Base-by-base conservation (phyloP, 2,888 invertebrate genomes). In the Caenorhabditis doughertyi region DNA sequence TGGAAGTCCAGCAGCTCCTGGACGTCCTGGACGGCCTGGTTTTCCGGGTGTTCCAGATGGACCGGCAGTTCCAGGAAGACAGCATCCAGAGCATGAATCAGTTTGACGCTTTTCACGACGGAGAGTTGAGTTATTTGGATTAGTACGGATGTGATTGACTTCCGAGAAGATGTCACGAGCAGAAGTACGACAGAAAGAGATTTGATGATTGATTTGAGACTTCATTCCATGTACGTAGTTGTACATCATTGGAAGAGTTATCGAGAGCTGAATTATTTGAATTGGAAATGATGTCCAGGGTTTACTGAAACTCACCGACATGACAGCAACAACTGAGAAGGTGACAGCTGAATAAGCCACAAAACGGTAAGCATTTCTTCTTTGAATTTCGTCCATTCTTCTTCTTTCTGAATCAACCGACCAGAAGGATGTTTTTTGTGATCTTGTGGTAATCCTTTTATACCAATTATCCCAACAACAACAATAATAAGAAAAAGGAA, bases 31-130 rank as follows among this genome's bases (percentile, higher is more conserved):
- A 42, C 86, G 58, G 76, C 86, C 86, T 65, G 86, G 86, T 25
- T 79, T 84, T 84, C 86, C 86, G 44, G 86, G 84, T 9, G 79
- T 79, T 81, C 86, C 86, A 25, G 79, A 82, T 44, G 87, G 82
- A 58, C 86, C 86, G 39, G 86, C 76, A 13, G 86, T 67, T 77
- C 86, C 86, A 35, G 86, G 86, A 49, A 89, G 85, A 76, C 90
- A 90, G 79, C 90, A 90, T 53, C 86, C 85, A 39, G 84, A 83
- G 81, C 90, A 90, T 11, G 51, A n/a, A 25, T 27, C 73, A 42
- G 85, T 79, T 62, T 88, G 86, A 84, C 88, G 86, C 23, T 55
- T 64, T 44, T 64, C 64, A 39, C 73, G 35, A 35, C 35, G 73
- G 13, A 72, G 60, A 70, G 86, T 83, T 21, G 68, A 65, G 51